Base-by-base conservation (phyloP, 2,797 vertebrate species). In the Hoplostethus atlanticus region DNA sequence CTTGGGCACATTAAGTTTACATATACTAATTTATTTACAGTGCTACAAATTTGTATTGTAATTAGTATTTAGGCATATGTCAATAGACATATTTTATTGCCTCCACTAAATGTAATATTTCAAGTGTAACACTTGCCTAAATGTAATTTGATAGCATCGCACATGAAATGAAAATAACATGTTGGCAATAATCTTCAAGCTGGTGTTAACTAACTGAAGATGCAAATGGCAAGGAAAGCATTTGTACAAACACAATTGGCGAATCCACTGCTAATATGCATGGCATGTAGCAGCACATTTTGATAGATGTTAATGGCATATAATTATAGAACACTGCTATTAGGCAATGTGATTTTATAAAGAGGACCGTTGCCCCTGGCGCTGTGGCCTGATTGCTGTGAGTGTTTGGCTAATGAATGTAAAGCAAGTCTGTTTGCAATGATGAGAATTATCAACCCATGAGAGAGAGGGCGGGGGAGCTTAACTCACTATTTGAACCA, bases 341-440 rank as follows among this genome's bases (percentile, higher is more conserved):
- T 93, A 94, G 93, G 91, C 88, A 71, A 91, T 90, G 89, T 91
- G 91, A 90, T 93, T 94, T 93, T 92, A 91, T 89, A 93, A 84
- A 92, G 92, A 92, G 91, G 90, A 86, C 88, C 83, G 55, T 84
- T 91, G 89, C 93, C 94, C 92, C 91, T 80, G 89, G 93, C 89
- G 67, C 87, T 79, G 85, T 87, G 91, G 92, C 90, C 92, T 91
- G 93, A 94, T 92, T 94, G 91, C 90, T 92, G 81, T 89, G 89
- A 93, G 93, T 92, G 91, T 92, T 90, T 87, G 90, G 82, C 91
- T 95, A 94, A 95, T 94, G 93, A 94, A 94, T 93, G 92, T 91
- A 93, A 91, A 94, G 87, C 93, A 93, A 91, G 91, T 92, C 90
- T 92, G 87, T 92, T 93, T 92, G 88, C 87, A 85, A 84, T 84